Evolutionary conservation across 2,888 invertebrate species (phyloP), one percentile per base, ranked within the genome.

Genomic region (Syritta pipiens): DNA sequence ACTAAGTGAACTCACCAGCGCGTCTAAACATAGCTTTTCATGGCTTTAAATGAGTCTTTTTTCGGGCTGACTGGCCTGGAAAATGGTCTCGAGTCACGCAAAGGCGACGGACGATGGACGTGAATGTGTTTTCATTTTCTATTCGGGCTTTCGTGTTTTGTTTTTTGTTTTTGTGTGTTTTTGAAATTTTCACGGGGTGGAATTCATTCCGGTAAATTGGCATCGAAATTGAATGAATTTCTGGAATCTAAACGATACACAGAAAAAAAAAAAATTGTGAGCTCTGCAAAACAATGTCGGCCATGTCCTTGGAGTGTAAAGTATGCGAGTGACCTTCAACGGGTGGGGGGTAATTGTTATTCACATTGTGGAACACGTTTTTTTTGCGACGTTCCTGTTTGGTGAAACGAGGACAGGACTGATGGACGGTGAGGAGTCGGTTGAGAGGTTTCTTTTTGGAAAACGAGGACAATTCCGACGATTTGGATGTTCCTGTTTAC

Each of bases 31-130:
- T 63, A 76, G 69, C 32, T 26, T n/a, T 57, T 42, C 55, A 57
- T 51, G 49, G 48, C 28, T 57, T 63, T 22, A 7, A 57, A 37
- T 10, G 42, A 44, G 55, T 19, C 46, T 46, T 53, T 46, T 37
- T n/a, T n/a, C n/a, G 17, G 40, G 28, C 49, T 14, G 69, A 26
- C n/a, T 44, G 17, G 42, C 49, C 55, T 49, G 51, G 32, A 57
- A 46, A 49, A 76, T 59, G 51, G 69, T 37, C 49, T 44, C 22
- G 57, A 69, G 76, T 76, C 76, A 76, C 69, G 76, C 76, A 63
- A 69, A 48, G 55, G 20, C 62, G 28, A 22, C 46, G 5, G 30
- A 6, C 20, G 46, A 30, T 26, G 10, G 19, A 37, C 53, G 30
- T 59, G 5, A 17, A 42, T n/a, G n/a, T n/a, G 32, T 55, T 46